Evolutionary conservation across 2,888 invertebrate species (phyloP).

Genomic region (Malthinus seriepunctatus): DNA sequence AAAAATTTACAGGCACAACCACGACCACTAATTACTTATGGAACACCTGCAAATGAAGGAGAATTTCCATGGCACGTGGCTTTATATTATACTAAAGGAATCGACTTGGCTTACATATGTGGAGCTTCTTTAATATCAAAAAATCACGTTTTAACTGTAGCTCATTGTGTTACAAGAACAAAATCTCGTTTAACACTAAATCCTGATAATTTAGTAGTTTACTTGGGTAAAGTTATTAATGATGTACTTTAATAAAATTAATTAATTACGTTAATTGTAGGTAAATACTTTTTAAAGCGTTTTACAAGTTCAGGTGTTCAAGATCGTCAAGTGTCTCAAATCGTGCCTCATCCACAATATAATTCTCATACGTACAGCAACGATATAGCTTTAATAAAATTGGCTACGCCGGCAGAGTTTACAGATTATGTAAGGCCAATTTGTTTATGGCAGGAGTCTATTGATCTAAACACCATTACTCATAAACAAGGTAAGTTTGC

Average conservation of each 20-base stretch:
- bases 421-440: conserved; percentile 49
- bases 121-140: conserved; percentile 46
- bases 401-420: conserved; percentile 41
- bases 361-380: conserved; percentile 42
- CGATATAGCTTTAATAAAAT: conserved; percentile 47
- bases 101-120: conserved; percentile 48
- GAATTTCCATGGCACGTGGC: conserved; percentile 74
- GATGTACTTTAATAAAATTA: background rate
- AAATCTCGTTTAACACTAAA: conserved; percentile 37
- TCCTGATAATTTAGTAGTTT: conserved; percentile 43
- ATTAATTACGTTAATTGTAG: conserved; percentile 25
- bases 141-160: conserved; percentile 46
- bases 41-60: conserved; percentile 61
- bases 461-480: conserved; percentile 36
- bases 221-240: conserved; percentile 36
- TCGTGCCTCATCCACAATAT: conserved; percentile 46
- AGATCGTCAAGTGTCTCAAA: conserved; percentile 44
- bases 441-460: conserved; percentile 45
- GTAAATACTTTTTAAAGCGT: conserved; percentile 48
- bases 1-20: conserved; percentile 45
- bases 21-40: conserved; percentile 62
- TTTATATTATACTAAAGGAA: conserved; percentile 58
- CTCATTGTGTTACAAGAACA: conserved; percentile 48
- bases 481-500: conserved; percentile 38
- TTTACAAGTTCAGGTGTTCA: conserved; percentile 51